Percentiles rank a stretch among this genome's conserved stretches.
Evolutionary conservation across 2,797 vertebrate genomes (phyloP).

Genomic region (Pseudomugil tenellus): DNA sequence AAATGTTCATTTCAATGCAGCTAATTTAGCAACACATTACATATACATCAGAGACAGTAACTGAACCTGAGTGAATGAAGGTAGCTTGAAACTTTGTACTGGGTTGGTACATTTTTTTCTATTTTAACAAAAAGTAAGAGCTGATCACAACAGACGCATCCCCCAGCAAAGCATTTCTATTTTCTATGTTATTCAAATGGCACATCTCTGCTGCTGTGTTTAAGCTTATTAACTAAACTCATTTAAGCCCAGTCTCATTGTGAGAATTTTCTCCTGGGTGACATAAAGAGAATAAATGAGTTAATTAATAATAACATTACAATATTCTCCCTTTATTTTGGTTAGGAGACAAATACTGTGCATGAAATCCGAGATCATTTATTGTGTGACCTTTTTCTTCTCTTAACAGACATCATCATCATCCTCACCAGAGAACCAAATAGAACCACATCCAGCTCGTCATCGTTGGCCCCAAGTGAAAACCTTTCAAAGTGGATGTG

Average conservation of each 20-base stretch:
- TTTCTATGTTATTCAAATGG: slow-evolving; percentile 7
- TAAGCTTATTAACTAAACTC: slow-evolving; percentile 5
- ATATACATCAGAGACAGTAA: too few relatives aligned
- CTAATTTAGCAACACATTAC: too few relatives aligned
- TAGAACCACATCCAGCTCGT: slow-evolving; percentile 27
- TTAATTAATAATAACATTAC: background rate
- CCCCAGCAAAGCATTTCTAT: too few relatives aligned
- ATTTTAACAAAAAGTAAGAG: too few relatives aligned
- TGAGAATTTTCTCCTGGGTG: background rate
- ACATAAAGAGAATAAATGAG: slow-evolving; percentile 12
- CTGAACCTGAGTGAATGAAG: too few relatives aligned
- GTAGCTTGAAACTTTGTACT: too few relatives aligned
- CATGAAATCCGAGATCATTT: slow-evolving; percentile 7
- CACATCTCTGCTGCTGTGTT: background rate
- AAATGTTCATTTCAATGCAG: too few relatives aligned
- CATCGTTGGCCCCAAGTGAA: slow-evolving; percentile 36
- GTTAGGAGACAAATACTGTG: background rate
- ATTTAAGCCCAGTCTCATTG: slow-evolving; percentile 1
- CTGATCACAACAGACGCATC: too few relatives aligned
- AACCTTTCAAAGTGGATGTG: slow-evolving; percentile 37
- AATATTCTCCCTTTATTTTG: background rate
- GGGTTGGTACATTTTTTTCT: too few relatives aligned
- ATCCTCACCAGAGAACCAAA: slow-evolving; percentile 15
- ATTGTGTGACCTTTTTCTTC: slow-evolving; percentile 62
- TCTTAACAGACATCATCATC: slow-evolving; percentile 58